phyloP scores from a whole-genome alignment of 2,113 vertebrate genomes.

The Chionodraco myersi region DNA sequence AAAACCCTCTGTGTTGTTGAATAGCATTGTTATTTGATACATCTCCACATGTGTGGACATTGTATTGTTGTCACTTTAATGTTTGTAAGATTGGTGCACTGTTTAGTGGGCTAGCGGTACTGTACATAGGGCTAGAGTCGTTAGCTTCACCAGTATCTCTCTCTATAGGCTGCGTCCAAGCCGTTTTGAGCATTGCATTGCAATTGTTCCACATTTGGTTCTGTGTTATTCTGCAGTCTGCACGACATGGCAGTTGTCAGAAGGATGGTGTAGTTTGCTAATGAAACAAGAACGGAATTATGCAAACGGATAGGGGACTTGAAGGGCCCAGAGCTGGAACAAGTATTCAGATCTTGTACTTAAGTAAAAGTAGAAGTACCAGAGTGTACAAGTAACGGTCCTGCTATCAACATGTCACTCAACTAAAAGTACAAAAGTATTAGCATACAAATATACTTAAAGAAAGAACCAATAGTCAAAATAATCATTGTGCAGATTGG shows the following conservation, averaged over 20 bases:
- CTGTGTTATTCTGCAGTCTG: not conserved
- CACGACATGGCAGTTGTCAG: not conserved
- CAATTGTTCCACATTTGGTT: not conserved
- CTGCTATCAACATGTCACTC: no score
- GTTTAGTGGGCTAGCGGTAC: not conserved
- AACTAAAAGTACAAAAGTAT: no score
- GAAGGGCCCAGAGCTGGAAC: no score
- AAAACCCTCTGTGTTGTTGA: rapidly evolving
- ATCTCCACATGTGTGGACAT: not conserved
- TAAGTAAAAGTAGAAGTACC: no score
- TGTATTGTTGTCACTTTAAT: not conserved
- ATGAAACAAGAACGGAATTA: no score
- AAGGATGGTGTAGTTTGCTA: no score
- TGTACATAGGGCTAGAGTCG: not conserved
- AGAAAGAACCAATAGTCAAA: no score
- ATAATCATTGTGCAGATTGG: no score
- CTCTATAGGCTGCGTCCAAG: not conserved
- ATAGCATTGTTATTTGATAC: not conserved
- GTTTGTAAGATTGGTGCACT: conserved; percentile 5
- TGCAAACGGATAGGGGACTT: no score
- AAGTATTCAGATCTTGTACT: no score
- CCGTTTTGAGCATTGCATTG: not conserved
- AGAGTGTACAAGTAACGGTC: no score
- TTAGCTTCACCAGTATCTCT: conserved; percentile 18
- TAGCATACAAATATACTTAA: no score